A percentile compares a stretch with the other conserved stretches of the same genome.
Evolutionary conservation across 2,797 vertebrate species (phyloP).

Genomic region (Microhierax caerulescens): DNA sequence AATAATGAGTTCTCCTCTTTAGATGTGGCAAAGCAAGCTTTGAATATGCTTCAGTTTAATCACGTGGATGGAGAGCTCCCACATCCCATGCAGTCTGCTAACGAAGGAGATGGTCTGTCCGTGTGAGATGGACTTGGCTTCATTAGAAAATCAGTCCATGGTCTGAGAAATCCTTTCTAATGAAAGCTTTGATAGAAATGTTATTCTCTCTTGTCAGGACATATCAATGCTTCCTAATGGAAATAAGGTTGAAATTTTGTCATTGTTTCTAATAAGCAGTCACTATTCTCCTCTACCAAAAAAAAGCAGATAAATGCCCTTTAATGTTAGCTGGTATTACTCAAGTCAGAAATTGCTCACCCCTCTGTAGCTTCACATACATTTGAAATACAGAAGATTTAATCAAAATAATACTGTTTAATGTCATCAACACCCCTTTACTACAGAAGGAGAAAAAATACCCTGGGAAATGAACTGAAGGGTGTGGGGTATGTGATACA

Average conservation of each 20-base stretch:
- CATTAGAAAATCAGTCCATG: not conserved
- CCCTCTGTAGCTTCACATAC: not conserved
- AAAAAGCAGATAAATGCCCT: not conserved
- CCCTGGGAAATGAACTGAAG: not conserved
- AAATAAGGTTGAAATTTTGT: slow-evolving; percentile 15
- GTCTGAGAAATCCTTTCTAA: not conserved
- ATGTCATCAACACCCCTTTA: not conserved
- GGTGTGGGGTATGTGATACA: not conserved
- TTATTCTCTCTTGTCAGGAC: not conserved
- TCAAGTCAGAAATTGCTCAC: not conserved
- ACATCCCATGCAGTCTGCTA: rapidly evolving
- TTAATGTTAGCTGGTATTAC: not conserved
- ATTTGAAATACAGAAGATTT: not conserved
- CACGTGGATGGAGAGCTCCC: not conserved
- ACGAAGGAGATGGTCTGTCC: not conserved
- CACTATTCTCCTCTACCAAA: not conserved
- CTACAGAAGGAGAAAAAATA: not conserved
- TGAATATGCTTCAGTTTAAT: not conserved
- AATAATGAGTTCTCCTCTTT: not conserved
- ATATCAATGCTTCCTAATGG: not conserved
- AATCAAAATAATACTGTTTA: not conserved
- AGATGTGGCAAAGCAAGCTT: not conserved
- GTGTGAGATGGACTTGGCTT: not conserved
- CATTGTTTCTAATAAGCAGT: not conserved
- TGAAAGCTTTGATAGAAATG: not conserved